Conservation (phyloP, 2,888 invertebrate species). For the Drosophila dives region DNA sequence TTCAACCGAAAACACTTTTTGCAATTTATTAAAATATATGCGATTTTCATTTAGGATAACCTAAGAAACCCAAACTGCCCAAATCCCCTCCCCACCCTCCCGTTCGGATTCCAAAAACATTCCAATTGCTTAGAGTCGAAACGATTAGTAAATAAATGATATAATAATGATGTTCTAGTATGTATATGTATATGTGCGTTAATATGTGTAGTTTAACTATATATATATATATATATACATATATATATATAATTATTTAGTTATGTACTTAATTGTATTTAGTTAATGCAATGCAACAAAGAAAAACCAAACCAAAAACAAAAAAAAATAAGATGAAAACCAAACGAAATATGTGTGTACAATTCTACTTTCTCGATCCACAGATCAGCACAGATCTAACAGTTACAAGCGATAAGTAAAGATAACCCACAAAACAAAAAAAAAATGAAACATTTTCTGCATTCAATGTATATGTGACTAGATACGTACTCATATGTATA, state of each 20-base stretch:
- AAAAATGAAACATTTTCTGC: conserved; percentile 75
- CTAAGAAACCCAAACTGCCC: neutral
- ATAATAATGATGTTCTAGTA: conserved; percentile 57
- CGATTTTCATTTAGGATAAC: conserved; percentile 31
- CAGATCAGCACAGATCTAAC: conserved; percentile 22
- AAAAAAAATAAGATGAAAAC: conserved; percentile 14
- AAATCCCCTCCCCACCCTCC: neutral
- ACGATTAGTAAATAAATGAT: conserved; percentile 48
- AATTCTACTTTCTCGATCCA: conserved; percentile 50
- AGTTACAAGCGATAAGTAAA: conserved; percentile 27
- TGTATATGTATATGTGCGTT: conserved; percentile 60
- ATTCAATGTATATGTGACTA: conserved; percentile 80
- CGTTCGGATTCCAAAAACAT: conserved; percentile 12
- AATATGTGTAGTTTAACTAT: conserved; percentile 70
- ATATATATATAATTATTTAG: conserved; percentile 43
- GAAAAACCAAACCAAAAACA: conserved; percentile 22
- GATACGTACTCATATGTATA: conserved; percentile 70
- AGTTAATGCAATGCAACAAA: conserved; percentile 46
- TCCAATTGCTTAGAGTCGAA: conserved; percentile 29
- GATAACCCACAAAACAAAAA: conserved; percentile 44
- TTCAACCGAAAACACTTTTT: conserved; percentile 32
- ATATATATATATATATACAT: conserved; percentile 37
- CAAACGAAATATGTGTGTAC: conserved; percentile 39
- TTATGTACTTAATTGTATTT: conserved; percentile 53
- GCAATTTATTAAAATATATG: conserved; percentile 9